Conservation (phyloP, 2,797 vertebrate genomes). For the Artibeus jamaicensis region DNA sequence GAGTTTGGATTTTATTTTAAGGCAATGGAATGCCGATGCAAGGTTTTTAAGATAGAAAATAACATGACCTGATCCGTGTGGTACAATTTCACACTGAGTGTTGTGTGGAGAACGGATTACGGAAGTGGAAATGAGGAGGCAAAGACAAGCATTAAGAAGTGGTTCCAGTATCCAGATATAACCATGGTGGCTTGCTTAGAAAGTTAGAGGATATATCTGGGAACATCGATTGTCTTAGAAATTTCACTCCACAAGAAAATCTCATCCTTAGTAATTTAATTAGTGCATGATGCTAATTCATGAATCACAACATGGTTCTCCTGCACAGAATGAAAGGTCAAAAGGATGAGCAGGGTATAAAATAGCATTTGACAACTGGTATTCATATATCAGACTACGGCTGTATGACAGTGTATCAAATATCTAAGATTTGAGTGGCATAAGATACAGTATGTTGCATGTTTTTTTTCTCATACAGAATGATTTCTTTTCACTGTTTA, state of each 20-base stretch:
- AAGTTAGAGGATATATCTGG: not conserved
- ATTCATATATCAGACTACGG: not conserved
- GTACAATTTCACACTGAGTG: slow-evolving; percentile 63
- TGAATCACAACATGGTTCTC: not conserved
- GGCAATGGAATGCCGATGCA: not conserved
- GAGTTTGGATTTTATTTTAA: slow-evolving; percentile 39
- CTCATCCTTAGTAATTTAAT: slow-evolving; percentile 52
- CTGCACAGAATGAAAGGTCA: not conserved
- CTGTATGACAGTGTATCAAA: not conserved
- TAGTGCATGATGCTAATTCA: slow-evolving; percentile 20
- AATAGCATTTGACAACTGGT: not conserved
- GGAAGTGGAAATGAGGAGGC: slow-evolving; percentile 39
- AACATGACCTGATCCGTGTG: slow-evolving; percentile 67
- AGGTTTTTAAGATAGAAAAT: slow-evolving; percentile 36
- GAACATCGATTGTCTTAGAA: not conserved
- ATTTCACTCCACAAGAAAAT: not conserved
- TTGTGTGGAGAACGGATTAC: slow-evolving; percentile 64
- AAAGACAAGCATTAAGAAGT: not conserved
- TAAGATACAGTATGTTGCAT: not conserved
- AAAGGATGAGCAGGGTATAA: not conserved
- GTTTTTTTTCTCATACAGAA: not conserved
- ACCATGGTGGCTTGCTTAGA: not conserved
- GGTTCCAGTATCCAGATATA: not conserved
- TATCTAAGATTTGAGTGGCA: not conserved
- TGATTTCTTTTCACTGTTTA: not conserved